Evolutionary conservation across 2,113 vertebrate genomes (phyloP).

Genomic region (Phylloscopus trochiloides): DNA sequence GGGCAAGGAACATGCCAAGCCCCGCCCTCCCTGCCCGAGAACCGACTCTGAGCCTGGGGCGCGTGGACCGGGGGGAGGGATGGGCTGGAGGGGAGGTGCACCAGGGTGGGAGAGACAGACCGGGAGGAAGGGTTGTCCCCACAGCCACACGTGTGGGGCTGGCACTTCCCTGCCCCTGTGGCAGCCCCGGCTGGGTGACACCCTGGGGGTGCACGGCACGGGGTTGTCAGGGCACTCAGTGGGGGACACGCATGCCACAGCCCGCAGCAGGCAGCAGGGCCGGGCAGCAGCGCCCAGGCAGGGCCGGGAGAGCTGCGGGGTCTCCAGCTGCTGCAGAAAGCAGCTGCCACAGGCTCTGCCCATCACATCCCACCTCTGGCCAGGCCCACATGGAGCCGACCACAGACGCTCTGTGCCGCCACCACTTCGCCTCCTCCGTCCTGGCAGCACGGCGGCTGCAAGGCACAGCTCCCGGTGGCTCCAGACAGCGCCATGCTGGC

Average conservation of each 20-base stretch:
- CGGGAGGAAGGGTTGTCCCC: neutral
- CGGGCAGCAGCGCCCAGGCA: neutral
- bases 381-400: neutral
- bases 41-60: neutral
- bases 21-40: neutral
- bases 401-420: neutral
- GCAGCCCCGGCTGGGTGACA: neutral
- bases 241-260: neutral
- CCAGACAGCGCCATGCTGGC: rapidly evolving
- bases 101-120: neutral
- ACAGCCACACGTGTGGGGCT: neutral
- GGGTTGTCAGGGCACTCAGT: neutral
- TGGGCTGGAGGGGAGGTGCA: neutral
- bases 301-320: neutral
- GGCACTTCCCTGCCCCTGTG: neutral
- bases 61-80: neutral
- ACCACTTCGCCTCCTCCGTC: neutral
- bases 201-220: neutral
- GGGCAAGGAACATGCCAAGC: rapidly evolving
- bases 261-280: neutral
- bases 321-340: neutral
- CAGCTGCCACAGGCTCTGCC: neutral
- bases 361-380: neutral
- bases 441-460: neutral
- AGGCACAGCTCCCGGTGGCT: neutral